Base-by-base conservation (phyloP, 2,888 invertebrate genomes). In the Dolichomitus sp. region DNA sequence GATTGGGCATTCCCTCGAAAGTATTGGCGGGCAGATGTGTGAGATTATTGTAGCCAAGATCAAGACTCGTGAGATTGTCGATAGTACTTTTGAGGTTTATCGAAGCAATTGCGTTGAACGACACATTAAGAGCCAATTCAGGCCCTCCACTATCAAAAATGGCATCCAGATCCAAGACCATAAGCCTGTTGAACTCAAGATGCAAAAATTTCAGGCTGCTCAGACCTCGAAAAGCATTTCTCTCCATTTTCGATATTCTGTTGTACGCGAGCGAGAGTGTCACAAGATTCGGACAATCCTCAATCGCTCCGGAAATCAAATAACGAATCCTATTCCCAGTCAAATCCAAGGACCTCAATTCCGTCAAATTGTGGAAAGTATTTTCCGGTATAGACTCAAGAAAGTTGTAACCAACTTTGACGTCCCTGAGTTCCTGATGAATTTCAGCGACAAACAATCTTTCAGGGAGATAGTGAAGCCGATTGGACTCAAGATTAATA, bases 251-350 rank as follows among this genome's bases (percentile, higher is more conserved):
- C 84, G 95, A 95, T 89, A 99, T 95, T 88, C 96, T 95, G 94
- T 99, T 99, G 91, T 97, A 96, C 72, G 97, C 97, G 88, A 99
- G 94, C 92, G 98, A 97, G 89, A 99, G 95, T 90, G 97, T 97
- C 88, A 96, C 95, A 87, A 99, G 95, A 92, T 96, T 96, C 45
- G 97, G 96, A 92, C 98, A 95, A 94, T 97, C 96, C 88, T 95
- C 95, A 92, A 99, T 98, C 84, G 97, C 96, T 90, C 96, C 95
- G 0, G 88, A 80, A 89, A 96, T 95, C 85, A 98, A 94, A 87
- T 95, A 94, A 90, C 95, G 95, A 89, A 98, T 96, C 91, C 96
- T 95, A 94, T 98, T 98, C 73, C 96, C 97, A 84, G 97, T 96
- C 88, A 98, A 94, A 92, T 97, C 97, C 85, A 98, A 94, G 74